Evolutionary conservation across 2,797 vertebrate species (phyloP).

Genomic region (Sebastes iracundus): DNA sequence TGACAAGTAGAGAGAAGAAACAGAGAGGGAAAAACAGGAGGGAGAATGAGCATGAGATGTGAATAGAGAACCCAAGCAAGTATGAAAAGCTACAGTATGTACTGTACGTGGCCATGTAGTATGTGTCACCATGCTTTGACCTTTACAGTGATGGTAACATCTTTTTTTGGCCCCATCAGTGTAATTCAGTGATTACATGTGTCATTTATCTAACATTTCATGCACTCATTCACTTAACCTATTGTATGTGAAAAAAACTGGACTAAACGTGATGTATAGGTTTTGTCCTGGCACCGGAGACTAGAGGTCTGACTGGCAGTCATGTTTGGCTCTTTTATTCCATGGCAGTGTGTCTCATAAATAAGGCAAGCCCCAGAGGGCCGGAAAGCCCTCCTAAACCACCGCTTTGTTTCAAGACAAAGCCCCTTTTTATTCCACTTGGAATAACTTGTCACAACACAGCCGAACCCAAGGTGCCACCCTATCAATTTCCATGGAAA

Average conservation of each 20-base stretch:
- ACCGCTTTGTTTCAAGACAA: constrained; percentile 52
- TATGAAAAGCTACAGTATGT: neutral
- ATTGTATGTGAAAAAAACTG: neutral
- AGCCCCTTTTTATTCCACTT: constrained; percentile 57
- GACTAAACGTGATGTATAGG: neutral
- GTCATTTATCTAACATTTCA: neutral
- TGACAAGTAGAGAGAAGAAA: neutral
- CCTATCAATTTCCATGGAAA: constrained; percentile 65
- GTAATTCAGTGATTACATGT: neutral
- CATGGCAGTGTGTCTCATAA: constrained; percentile 48
- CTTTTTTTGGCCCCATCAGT: neutral
- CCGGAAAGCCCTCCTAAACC: constrained; percentile 37
- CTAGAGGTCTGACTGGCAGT: constrained; percentile 28
- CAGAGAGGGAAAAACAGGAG: neutral
- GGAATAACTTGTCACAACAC: constrained; percentile 67
- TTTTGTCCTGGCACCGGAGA: neutral
- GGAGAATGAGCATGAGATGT: neutral
- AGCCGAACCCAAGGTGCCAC: constrained; percentile 45
- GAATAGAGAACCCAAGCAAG: neutral
- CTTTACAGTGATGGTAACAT: neutral
- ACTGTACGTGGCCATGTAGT: neutral
- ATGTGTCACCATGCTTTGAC: neutral
- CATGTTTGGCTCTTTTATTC: constrained; percentile 42
- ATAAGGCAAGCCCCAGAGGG: constrained; percentile 55
- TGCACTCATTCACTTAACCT: neutral